Evolutionary conservation across 2,888 invertebrate species (phyloP).

Genomic region (Marronus borbonicus): DNA sequence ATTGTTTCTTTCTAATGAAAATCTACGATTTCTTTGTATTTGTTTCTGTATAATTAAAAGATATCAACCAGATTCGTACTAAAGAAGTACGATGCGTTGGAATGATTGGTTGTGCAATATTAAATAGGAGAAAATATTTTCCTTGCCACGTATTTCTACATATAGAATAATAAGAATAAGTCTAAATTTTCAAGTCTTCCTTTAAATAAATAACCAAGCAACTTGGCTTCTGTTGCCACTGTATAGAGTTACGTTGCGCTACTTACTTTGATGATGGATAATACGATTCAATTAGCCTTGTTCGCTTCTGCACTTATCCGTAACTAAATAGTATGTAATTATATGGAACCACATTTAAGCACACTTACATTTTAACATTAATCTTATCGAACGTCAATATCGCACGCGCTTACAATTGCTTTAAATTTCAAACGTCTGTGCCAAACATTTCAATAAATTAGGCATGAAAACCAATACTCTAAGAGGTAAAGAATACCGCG

Average conservation of each 20-base stretch:
- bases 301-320: not conserved
- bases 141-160: too few species aligned
- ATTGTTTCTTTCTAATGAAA: too few species aligned
- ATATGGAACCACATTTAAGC: constrained; percentile 3
- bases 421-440: not conserved
- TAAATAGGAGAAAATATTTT: too few species aligned
- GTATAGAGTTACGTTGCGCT: not conserved
- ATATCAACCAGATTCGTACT: too few species aligned
- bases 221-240: not conserved
- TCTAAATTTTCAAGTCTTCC: too few species aligned
- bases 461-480: constrained; percentile 11
- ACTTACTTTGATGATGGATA: constrained; percentile 25
- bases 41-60: too few species aligned
- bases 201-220: too few species aligned
- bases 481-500: constrained; percentile 15
- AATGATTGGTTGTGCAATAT: too few species aligned
- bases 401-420: not conserved
- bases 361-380: constrained; percentile 14
- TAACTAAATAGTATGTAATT: not conserved
- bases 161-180: too few species aligned
- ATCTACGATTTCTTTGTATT: too few species aligned
- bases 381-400: constrained; percentile 2
- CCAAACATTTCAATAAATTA: constrained; percentile 27
- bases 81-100: too few species aligned
- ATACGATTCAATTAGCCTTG: constrained; percentile 23